Base-by-base conservation (phyloP, 2,113 vertebrate species). In the Dasypus novemcinctus region DNA sequence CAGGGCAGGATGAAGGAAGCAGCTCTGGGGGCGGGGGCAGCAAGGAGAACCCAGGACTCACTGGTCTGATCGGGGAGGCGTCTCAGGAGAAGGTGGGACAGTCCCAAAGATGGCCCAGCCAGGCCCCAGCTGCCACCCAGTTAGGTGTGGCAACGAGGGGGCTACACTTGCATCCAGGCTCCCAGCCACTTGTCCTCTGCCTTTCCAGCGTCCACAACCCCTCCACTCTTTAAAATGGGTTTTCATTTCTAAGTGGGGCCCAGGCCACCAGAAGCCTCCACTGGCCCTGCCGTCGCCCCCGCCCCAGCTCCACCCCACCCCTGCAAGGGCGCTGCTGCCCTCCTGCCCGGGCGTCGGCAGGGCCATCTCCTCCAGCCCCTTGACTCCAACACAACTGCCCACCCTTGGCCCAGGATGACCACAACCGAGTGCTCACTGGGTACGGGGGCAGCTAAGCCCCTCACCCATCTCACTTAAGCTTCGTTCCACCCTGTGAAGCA, bases 381-480 rank as follows among this genome's bases (percentile, higher is more conserved):
- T 20, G 57, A 59, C 72, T 72, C 76, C 74, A 81, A 68, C n/a
- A 76, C 52, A 87, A 4, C 90, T 43, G 59, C 63, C 27, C n/a
- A 23, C 43, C 11, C 43, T 33, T 59, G 81, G 52, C 49, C 85
- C 15, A 36, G 81, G 12, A 3, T 17, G 46, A 9, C 6, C 41
- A 21, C 23, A 23, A 41, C 2, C 0, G 57, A 15, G 27, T 5
- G 9, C 8, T 38, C 9, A 1, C 31, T 0, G 0, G 38, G 41
- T 0, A 0, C 33, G 2, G 78, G 18, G 5, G 1, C 41, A 3
- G n/a, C 38, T 43, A 15, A 69, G 46, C 83, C 79, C n/a, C 41
- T 29, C 29, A 1, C 13, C 10, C 1, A 25, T 29, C 61, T 54
- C 33, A 71, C 29, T 46, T 36, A 8, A 59, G 23, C 84, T 59